Base-by-base conservation (phyloP, 1,140 invertebrate genomes). In the Ctenoplectra terminalis region DNA sequence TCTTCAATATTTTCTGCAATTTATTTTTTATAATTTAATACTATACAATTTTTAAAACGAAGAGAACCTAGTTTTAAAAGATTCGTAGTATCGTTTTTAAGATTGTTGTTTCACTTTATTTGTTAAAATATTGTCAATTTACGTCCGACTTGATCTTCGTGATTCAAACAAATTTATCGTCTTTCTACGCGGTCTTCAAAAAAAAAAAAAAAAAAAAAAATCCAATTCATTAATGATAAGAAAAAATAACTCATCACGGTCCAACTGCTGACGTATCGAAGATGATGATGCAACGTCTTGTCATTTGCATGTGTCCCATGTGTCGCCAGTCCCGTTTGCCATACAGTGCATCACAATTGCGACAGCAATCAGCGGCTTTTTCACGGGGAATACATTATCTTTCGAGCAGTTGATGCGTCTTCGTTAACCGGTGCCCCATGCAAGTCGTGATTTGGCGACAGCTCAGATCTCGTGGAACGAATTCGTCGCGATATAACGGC, bases 401-500 rank as follows among this genome's bases (percentile, higher is more conserved):
- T 82, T 69, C 78, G 69, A 29, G 17, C 40, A 43, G 31, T n/a
- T 37, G 31, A 56, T n/a, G 83, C 46, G 17, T 63, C 31, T 82
- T 86, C 56, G 77, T 86, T 84, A 84, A 66, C 52, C 46, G 54
- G 63, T 73, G 50, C 66, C 56, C 61, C 15, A 31, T 11, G 67
- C 52, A 46, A 43, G 31, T 13, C n/a, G 73, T 52, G 67, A 91
- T 90, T 90, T 83, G 89, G 85, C 83, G 88, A 90, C 88, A 85
- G 85, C 83, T 84, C 56, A 77, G 81, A 86, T 81, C 82, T 84
- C 83, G 80, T 78, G 87, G 77, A 89, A 88, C 86, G 66, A 87
- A 91, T 91, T 87, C 79, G 87, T 87, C 60, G 78, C 76, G 72
- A 81, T 86, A 86, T 84, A 85, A 90, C 84, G 87, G 37, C 79